These are phyloP conservation scores for Lithophane ornitopus DNA, from an alignment of 2,888 invertebrate genomes.

Conservation along the genomic window DNA sequence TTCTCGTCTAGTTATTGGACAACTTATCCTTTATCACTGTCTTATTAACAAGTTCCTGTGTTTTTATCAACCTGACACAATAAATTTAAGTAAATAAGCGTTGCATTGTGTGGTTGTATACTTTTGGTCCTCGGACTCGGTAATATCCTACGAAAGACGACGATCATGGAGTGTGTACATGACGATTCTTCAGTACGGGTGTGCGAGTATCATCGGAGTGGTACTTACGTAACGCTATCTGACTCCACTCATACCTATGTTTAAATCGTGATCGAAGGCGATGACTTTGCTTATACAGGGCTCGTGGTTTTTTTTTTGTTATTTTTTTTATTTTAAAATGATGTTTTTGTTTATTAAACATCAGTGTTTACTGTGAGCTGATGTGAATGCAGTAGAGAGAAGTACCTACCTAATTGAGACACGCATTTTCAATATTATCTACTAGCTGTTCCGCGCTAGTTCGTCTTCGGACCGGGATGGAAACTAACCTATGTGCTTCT, in stretches of 20 bases:
- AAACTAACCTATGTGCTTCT: no score
- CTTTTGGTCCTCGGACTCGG: neutral
- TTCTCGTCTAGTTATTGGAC: slow-evolving; percentile 6
- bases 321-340: neutral
- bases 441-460: no score
- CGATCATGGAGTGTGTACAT: slow-evolving; percentile 32
- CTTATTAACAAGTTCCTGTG: neutral
- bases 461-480: no score
- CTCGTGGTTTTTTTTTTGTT: neutral
- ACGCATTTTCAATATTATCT: neutral
- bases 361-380: neutral
- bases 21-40: slow-evolving; percentile 27
- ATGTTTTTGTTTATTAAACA: neutral
- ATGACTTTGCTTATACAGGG: slow-evolving; percentile 21
- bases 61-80: slow-evolving; percentile 21
- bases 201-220: slow-evolving; percentile 17
- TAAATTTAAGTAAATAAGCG: neutral
- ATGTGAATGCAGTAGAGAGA: neutral
- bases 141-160: slow-evolving; percentile 2
- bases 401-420: neutral
- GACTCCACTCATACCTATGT: slow-evolving; percentile 48
- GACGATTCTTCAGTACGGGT: slow-evolving; percentile 52
- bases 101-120: neutral
- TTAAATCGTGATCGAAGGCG: slow-evolving; percentile 43
- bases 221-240: slow-evolving; percentile 45